These are phyloP conservation scores for Manis crassicaudata DNA, from an alignment of 2,797 vertebrate genomes.

Conservation along the genomic window DNA sequence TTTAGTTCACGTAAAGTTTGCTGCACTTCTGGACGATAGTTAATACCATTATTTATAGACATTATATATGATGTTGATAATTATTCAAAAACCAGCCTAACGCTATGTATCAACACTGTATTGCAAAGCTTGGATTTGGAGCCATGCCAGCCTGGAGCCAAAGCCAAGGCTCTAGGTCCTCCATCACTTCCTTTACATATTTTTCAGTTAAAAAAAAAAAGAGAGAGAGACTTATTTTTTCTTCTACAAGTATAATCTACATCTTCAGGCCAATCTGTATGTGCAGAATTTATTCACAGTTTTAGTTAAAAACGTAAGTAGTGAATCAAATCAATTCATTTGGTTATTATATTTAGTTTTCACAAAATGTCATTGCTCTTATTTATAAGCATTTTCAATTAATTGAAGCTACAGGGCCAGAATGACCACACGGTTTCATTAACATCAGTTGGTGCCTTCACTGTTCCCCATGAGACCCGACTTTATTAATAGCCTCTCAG, in stretches of 20 bases:
- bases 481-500: conserved; percentile 65
- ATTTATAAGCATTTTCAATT: conserved; percentile 23
- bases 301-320: conserved; percentile 19
- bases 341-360: conserved; percentile 29
- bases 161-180: background rate
- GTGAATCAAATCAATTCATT: background rate
- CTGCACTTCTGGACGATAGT: background rate
- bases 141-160: background rate
- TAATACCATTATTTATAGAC: background rate
- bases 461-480: background rate
- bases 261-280: background rate
- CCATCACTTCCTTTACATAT: background rate
- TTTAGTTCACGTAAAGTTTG: conserved; percentile 10
- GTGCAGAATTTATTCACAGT: background rate
- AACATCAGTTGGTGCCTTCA: background rate
- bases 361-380: background rate
- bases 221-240: background rate
- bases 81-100: background rate
- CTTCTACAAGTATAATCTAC: background rate
- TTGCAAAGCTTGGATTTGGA: background rate
- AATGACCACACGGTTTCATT: background rate
- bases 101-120: background rate
- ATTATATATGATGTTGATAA: background rate
- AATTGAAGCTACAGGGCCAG: background rate
- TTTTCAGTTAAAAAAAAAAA: background rate